Evolutionary conservation across 2,888 invertebrate genomes (phyloP), one percentile per base, ranked within the genome.

Genomic region (Athalia cordata): DNA sequence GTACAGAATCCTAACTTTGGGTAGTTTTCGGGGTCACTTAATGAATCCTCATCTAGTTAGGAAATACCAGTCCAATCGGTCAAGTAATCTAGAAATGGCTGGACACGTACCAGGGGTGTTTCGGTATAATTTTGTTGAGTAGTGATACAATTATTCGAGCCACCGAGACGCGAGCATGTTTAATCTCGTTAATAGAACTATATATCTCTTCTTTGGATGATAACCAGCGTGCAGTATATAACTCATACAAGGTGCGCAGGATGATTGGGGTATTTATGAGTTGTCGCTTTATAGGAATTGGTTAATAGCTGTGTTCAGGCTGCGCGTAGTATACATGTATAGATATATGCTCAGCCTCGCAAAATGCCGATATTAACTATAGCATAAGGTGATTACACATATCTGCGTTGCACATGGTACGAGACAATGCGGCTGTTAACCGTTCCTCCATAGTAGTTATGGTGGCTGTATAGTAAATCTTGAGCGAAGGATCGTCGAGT

Each of bases 161-260:
- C 29, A 77, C 79, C 79, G 78, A 64, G 80, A 79, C 77, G 77
- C 79, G 77, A 66, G 29, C 29, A 79, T 76, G 80, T 83, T 80
- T 83, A 85, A 85, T 85, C 84, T 80, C 78, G 79, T 83, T 84
- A 86, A 85, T 85, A 84, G 85, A 83, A 72, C 84, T 77, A 82
- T 82, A 78, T 77, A 82, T 80, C 67, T 29, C 81, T 61, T 8
- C 59, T 6, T 11, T 50, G 50, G 50, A 67, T 67, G 50, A 67
- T 50, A 8, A 45, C 47, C 64, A 29, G 64, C n/a, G 43, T 47
- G 9, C 43, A 9, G 43, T 45, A 50, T n/a, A 2, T 45, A 8
- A 66, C 9, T 6, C 66, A 66, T 49, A 50, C 6, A 8, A 29
- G 47, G 7, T 7, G 13, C 15, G 47, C 7, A 13, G 66, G 55